These are phyloP conservation scores for Calephelis perditalis DNA, from an alignment of 2,888 invertebrate genomes.

Conservation along the genomic window DNA sequence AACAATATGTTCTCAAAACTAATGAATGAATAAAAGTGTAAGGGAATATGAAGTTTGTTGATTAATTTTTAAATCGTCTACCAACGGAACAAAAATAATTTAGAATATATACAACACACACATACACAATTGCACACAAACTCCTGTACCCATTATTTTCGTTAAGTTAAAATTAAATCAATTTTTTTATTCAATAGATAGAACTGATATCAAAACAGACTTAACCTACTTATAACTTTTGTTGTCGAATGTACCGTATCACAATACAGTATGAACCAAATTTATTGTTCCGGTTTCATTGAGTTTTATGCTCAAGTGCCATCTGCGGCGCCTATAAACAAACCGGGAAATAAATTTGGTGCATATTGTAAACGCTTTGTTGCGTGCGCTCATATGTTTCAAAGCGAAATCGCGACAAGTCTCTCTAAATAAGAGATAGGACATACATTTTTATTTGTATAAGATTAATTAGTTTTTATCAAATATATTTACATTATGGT, in stretches of 20 bases:
- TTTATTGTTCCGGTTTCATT: background rate
- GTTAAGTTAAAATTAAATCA: too few species aligned
- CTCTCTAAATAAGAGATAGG: slow-evolving; percentile 66
- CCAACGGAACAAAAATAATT: too few species aligned
- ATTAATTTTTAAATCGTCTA: too few species aligned
- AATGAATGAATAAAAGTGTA: too few species aligned
- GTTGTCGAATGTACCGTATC: background rate
- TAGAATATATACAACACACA: too few species aligned
- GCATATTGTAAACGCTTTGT: slow-evolving; percentile 32
- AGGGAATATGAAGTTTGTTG: too few species aligned
- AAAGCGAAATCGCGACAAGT: slow-evolving; percentile 56
- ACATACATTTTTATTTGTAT: slow-evolving; percentile 58
- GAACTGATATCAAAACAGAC: too few species aligned
- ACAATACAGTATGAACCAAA: background rate
- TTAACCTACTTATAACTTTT: background rate
- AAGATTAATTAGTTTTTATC: slow-evolving; percentile 64
- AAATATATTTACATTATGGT: slow-evolving; percentile 60
- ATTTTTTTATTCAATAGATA: too few species aligned
- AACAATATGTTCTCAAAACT: too few species aligned
- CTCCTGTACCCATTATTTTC: too few species aligned
- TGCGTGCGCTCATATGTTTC: slow-evolving; percentile 69
- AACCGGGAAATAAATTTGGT: background rate
- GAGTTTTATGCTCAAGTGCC: background rate
- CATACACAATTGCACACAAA: too few species aligned
- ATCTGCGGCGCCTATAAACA: background rate